phyloP scores from a whole-genome alignment of 2,797 vertebrate genomes.

The Falco cherrug region DNA sequence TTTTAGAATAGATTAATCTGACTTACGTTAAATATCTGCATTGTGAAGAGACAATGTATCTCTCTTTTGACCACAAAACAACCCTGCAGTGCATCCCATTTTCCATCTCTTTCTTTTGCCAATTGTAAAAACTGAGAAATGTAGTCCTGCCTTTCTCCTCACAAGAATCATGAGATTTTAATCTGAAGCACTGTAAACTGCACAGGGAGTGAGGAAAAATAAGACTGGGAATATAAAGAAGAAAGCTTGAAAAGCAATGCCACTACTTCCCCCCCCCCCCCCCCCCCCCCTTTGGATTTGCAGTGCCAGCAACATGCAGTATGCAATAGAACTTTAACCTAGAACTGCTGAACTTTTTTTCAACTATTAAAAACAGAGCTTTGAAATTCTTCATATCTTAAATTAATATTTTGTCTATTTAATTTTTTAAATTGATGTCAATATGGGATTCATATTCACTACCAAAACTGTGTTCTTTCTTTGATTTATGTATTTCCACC shows the following conservation, averaged over 20 bases:
- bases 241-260: background rate
- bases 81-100: background rate
- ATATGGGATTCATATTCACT: background rate
- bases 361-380: no score
- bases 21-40: background rate
- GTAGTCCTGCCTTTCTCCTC: background rate
- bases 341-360: background rate
- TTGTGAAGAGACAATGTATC: background rate
- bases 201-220: background rate
- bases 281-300: background rate
- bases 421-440: background rate
- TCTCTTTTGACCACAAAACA: background rate
- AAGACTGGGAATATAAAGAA: background rate
- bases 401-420: background rate
- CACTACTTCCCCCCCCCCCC: no score
- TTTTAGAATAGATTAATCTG: background rate
- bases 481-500: background rate
- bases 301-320: background rate
- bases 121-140: background rate
- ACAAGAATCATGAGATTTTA: background rate
- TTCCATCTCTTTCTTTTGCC: background rate
- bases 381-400: background rate
- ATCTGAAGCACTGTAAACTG: background rate
- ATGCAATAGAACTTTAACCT: background rate
- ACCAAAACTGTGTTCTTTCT: background rate